Base-by-base conservation (phyloP, 2,888 invertebrate genomes). In the Ditula angustiorana region DNA sequence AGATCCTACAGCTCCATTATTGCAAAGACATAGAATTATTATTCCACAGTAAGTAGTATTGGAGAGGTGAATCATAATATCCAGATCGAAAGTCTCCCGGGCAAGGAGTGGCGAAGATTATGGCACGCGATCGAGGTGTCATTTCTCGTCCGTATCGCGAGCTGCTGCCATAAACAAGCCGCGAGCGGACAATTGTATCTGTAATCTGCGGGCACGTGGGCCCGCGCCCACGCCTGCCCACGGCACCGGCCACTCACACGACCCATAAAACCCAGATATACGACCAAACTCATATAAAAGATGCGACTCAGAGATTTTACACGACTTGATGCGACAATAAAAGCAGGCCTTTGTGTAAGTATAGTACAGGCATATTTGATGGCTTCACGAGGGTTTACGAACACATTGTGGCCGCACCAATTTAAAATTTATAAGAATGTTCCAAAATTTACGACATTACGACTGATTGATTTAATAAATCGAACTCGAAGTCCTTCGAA, bases 121-220 rank as follows among this genome's bases (percentile, higher is more conserved):
- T 77, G 74, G 80, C 79, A 77, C 78, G 82, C 81, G 81, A 83
- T 80, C 76, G 72, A 80, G 77, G 84, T 86, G 88, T 88, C 85
- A 85, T 85, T 87, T 81, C 76, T 75, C 74, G 75, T 70, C 73
- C 79, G 78, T 85, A 87, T 83, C 85, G 79, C 73, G 73, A 70
- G 73, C 79, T 82, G 83, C 82, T 81, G 80, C 79, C 82, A 86
- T 89, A 88, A 89, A 89, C 85, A 83, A 85, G 87, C 85, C 83
- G 75, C 74, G 71, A 82, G 85, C 84, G 79, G 82, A 87, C 87
- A 88, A 89, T 86, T 77, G 83, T 87, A 90, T 90, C 89, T 86
- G 80, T 79, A 80, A 90, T 88, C 90, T 73, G 70, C 67, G 82
- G 68, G 85, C 87, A 87, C 86, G 88, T 87, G 89, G 88, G 90